These are phyloP conservation scores for Meta bourneti DNA, from an alignment of 2,888 invertebrate genomes.

Conservation along the genomic window DNA sequence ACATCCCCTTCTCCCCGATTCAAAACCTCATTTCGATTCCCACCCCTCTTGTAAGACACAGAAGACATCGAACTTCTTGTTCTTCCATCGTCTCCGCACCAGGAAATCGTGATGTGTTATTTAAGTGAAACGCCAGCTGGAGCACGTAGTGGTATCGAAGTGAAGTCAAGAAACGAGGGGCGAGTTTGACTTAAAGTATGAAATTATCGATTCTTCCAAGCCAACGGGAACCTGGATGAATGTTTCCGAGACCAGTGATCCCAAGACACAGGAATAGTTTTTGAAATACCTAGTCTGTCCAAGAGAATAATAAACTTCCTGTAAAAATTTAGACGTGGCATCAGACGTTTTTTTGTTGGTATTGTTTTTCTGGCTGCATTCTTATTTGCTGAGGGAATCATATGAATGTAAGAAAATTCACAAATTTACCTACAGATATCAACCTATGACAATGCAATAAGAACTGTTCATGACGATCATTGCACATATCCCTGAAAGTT, in stretches of 20 bases:
- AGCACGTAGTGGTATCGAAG: background rate
- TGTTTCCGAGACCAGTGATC: background rate
- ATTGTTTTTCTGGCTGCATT: no score
- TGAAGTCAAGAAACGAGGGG: background rate
- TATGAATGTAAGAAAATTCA: no score
- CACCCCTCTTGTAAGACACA: background rate
- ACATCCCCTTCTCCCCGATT: slow-evolving; percentile 3
- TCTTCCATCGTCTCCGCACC: background rate
- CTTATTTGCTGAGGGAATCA: no score
- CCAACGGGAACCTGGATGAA: slow-evolving; percentile 2
- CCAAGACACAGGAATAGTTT: background rate
- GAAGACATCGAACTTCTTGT: slow-evolving; percentile 21
- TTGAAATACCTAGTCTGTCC: background rate
- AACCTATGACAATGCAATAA: no score
- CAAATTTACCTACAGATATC: no score
- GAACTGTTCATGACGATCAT: no score
- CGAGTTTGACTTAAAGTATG: slow-evolving; percentile 28
- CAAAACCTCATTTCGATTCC: background rate
- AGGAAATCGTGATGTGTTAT: slow-evolving; percentile 22
- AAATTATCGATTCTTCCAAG: slow-evolving; percentile 45
- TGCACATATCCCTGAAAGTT: no score
- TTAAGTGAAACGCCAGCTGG: slow-evolving; percentile 30
- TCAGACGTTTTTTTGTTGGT: no score
- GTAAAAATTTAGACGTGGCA: no score
- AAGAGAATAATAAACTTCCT: no score